Percentiles rank a stretch among this genome's conserved stretches.
phyloP scores from a whole-genome alignment of 2,797 vertebrate genomes.

The Artibeus lituratus region DNA sequence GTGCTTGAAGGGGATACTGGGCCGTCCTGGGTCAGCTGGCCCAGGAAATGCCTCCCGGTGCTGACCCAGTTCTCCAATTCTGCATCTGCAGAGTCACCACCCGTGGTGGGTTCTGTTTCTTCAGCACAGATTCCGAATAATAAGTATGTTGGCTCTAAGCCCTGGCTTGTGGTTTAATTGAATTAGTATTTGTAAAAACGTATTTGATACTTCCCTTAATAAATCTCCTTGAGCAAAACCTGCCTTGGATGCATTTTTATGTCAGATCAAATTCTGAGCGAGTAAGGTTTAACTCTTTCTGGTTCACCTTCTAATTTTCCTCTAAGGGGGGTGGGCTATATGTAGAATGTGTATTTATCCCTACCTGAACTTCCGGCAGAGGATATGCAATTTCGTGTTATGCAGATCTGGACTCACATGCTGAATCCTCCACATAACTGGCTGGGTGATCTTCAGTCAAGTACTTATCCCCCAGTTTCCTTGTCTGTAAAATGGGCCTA shows the following conservation, averaged over 20 bases:
- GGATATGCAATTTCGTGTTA: not conserved
- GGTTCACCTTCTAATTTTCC: not conserved
- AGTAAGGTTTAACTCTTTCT: not conserved
- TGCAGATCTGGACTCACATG: not conserved
- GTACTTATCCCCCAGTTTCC: not conserved
- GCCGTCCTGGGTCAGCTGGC: not conserved
- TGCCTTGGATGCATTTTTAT: not conserved
- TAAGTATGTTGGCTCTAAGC: not conserved
- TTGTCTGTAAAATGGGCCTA: not conserved
- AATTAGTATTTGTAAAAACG: conserved; percentile 1
- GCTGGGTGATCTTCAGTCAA: not conserved
- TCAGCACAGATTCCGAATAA: not conserved
- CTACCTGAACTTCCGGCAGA: not conserved
- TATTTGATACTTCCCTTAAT: conserved; percentile 17
- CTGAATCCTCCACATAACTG: not conserved
- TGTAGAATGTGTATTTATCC: not conserved
- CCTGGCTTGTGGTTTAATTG: not conserved
- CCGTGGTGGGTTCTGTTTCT: not conserved
- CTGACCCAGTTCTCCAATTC: not conserved
- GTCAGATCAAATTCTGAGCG: not conserved
- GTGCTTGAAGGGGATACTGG: not conserved
- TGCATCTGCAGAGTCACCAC: not conserved
- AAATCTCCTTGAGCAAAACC: not conserved
- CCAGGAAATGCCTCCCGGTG: not conserved
- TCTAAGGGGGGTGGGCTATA: not conserved